phyloP scores from a whole-genome alignment of 2,113 vertebrate species.

The Chaetura pelagica region DNA sequence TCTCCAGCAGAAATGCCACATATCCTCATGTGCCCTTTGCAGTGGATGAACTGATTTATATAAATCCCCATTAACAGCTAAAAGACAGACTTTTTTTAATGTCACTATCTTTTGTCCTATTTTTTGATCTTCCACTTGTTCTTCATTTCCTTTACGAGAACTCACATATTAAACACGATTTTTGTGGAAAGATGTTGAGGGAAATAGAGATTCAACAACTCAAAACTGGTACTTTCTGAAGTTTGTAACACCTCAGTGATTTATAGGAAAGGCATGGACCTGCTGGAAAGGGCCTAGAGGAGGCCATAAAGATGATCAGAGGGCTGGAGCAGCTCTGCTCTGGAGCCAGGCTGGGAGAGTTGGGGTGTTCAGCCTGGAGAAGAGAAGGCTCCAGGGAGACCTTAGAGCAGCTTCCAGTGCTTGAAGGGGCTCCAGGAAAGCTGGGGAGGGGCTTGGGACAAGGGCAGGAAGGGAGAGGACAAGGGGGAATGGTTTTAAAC shows the following conservation, averaged over 20 bases:
- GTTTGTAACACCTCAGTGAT: background rate
- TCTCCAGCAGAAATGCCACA: background rate
- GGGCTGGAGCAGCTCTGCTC: too few species aligned
- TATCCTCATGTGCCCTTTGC: constrained; percentile 22
- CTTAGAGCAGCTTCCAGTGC: too few species aligned
- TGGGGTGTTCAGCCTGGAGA: too few species aligned
- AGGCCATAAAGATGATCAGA: too few species aligned
- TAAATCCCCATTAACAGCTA: background rate
- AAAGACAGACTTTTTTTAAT: background rate
- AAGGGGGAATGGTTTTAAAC: too few species aligned
- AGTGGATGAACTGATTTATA: background rate
- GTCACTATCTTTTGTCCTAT: background rate
- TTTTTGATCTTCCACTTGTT: constrained; percentile 22
- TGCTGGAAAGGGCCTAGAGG: too few species aligned
- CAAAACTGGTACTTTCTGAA: background rate
- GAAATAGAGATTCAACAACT: background rate
- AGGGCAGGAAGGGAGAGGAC: too few species aligned
- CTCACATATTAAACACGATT: background rate
- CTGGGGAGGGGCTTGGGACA: too few species aligned
- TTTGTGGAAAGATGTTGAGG: background rate
- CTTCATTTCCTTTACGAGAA: background rate
- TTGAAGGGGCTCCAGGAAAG: too few species aligned
- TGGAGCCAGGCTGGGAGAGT: too few species aligned
- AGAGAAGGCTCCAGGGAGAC: too few species aligned
- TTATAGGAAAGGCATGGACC: background rate